Percentiles rank a stretch among this genome's conserved stretches.
phyloP scores from a whole-genome alignment of 1,140 invertebrate species.

The Babylonia areolata region DNA sequence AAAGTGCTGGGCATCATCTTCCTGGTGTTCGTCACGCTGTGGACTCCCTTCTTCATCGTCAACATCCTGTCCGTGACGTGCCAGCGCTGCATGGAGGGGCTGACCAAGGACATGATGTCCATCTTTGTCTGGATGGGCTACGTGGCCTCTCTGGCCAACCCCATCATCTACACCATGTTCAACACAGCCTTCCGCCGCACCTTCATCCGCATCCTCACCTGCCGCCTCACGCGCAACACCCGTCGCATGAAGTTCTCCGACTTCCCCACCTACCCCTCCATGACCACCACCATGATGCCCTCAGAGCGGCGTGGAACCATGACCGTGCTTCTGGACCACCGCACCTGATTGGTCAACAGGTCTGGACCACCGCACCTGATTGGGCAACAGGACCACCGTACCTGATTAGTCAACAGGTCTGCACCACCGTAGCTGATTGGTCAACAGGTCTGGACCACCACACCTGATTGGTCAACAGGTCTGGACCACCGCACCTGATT shows the following conservation, averaged over 20 bases:
- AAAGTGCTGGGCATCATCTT: constrained; percentile 76
- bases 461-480: no score
- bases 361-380: no score
- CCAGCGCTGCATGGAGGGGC: constrained; percentile 54
- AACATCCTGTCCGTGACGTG: constrained; percentile 72
- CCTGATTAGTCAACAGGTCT: no score
- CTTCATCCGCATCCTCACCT: constrained; percentile 72
- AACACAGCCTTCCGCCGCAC: constrained; percentile 74
- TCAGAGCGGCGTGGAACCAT: constrained; percentile 35
- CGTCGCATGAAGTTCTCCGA: constrained; percentile 32
- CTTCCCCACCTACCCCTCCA: not conserved
- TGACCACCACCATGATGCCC: constrained; percentile 37
- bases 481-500: no score
- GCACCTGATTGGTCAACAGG: constrained; percentile 7
- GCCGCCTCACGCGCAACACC: constrained; percentile 39
- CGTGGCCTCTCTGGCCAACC: constrained; percentile 74
- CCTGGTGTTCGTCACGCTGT: constrained; percentile 72
- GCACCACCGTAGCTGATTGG: no score
- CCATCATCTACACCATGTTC: constrained; percentile 77
- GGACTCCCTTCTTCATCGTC: constrained; percentile 76
- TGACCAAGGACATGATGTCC: constrained; percentile 67
- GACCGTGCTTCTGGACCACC: constrained; percentile 37
- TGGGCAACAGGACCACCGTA: no score
- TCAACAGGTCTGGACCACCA: no score
- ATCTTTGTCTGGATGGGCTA: constrained; percentile 75